Percentiles rank a stretch among this genome's conserved stretches.
These are phyloP conservation scores for Philhelius pedissequus DNA, from an alignment of 2,888 invertebrate species.

Conservation along the genomic window DNA sequence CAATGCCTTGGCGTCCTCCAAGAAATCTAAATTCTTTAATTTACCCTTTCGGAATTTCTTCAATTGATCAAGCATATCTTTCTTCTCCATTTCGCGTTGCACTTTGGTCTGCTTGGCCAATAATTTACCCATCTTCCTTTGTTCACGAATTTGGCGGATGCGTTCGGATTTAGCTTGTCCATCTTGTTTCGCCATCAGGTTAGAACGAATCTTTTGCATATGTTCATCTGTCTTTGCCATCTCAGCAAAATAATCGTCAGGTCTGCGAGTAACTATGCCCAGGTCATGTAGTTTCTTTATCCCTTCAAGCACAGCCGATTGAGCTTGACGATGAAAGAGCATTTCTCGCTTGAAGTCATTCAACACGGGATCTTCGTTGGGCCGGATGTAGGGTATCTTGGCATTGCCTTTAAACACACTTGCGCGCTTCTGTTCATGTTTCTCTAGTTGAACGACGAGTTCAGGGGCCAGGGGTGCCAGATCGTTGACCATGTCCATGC, in stretches of 20 bases:
- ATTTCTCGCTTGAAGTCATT: constrained; percentile 97
- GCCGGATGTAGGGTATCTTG: constrained; percentile 83
- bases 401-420: constrained; percentile 84
- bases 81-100: constrained; percentile 93
- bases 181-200: constrained; percentile 90
- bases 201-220: constrained; percentile 96
- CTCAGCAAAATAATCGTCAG: constrained; percentile 98
- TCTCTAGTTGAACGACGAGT: constrained; percentile 87
- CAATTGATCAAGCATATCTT: constrained; percentile 93
- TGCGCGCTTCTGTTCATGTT: constrained; percentile 85
- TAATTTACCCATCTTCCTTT: constrained; percentile 95
- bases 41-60: constrained; percentile 95
- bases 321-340: constrained; percentile 91
- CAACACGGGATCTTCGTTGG: constrained; percentile 87
- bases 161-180: constrained; percentile 93
- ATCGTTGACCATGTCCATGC: constrained; percentile 87
- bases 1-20: constrained; percentile 83
- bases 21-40: constrained; percentile 88
- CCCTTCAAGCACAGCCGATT: constrained; percentile 90
- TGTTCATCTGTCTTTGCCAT: constrained; percentile 99
- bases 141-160: constrained; percentile 91
- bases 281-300: constrained; percentile 88
- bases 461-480: constrained; percentile 92
- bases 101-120: constrained; percentile 90
- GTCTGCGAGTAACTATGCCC: constrained; percentile 88